Percentiles rank a stretch among this genome's conserved stretches.
Conservation (phyloP, 2,888 invertebrate genomes). For the Dynastes tityus region DNA sequence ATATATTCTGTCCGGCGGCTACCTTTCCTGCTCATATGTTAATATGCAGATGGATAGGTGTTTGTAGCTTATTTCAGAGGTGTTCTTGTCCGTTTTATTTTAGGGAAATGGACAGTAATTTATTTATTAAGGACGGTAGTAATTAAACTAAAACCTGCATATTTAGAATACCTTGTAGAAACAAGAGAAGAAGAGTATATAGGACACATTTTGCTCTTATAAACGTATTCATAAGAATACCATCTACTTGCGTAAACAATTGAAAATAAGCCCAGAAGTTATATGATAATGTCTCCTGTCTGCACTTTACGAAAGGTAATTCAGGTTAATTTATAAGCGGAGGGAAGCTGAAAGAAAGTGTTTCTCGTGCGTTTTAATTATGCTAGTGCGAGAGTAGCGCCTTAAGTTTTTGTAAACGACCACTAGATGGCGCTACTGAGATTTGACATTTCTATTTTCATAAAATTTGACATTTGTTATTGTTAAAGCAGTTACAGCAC, state of each 20-base stretch:
- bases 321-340: not conserved
- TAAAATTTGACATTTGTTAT: no score
- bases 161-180: not conserved
- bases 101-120: not conserved
- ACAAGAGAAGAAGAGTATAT: not conserved
- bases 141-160: not conserved
- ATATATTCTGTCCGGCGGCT: conserved; percentile 46
- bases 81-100: conserved; percentile 3
- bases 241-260: not conserved
- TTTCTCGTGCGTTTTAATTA: not conserved
- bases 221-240: not conserved
- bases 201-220: not conserved
- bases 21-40: conserved; percentile 14
- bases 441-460: no score
- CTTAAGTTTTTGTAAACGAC: no score
- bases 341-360: not conserved
- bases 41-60: conserved; percentile 10
- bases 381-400: no score
- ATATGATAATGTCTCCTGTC: not conserved
- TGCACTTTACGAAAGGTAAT: not conserved
- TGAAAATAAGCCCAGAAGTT: not conserved
- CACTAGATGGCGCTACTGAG: no score
- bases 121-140: not conserved
- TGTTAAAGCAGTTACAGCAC: no score
- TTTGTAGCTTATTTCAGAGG: not conserved